phyloP scores from a whole-genome alignment of 2,888 invertebrate species.

The Caradrina clavipalpis region DNA sequence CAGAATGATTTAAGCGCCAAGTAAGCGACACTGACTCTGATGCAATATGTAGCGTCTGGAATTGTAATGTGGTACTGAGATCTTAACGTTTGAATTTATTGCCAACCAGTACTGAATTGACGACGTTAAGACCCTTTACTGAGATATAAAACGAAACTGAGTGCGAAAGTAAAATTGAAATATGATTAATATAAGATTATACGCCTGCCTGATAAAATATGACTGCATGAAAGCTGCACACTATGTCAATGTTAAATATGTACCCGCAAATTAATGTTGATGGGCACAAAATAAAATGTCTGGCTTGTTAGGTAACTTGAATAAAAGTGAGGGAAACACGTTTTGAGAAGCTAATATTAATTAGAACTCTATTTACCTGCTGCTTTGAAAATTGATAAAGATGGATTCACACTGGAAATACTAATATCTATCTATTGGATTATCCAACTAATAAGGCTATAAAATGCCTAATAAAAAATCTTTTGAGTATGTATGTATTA shows the following conservation, averaged over 20 bases:
- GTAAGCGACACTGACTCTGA: constrained; percentile 74
- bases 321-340: constrained; percentile 29
- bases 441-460: not conserved
- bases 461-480: not conserved
- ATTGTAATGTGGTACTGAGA: constrained; percentile 75
- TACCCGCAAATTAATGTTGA: constrained; percentile 35
- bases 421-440: not conserved
- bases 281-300: constrained; percentile 37
- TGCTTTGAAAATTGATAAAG: constrained; percentile 3
- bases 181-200: constrained; percentile 53
- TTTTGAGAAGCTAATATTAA: constrained; percentile 29
- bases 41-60: constrained; percentile 72
- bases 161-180: constrained; percentile 56
- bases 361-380: constrained; percentile 16
- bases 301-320: constrained; percentile 33
- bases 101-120: constrained; percentile 60
- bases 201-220: constrained; percentile 32
- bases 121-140: constrained; percentile 49
- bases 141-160: constrained; percentile 51
- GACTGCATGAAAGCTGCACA: constrained; percentile 41
- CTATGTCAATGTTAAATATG: constrained; percentile 47
- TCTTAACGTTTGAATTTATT: constrained; percentile 73
- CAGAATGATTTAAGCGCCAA: constrained; percentile 76
- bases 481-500: not conserved
- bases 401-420: constrained; percentile 7